Evolutionary conservation across 2,113 vertebrate species (phyloP), one percentile per base, ranked within the genome.

Genomic region (Pangasianodon gigas): DNA sequence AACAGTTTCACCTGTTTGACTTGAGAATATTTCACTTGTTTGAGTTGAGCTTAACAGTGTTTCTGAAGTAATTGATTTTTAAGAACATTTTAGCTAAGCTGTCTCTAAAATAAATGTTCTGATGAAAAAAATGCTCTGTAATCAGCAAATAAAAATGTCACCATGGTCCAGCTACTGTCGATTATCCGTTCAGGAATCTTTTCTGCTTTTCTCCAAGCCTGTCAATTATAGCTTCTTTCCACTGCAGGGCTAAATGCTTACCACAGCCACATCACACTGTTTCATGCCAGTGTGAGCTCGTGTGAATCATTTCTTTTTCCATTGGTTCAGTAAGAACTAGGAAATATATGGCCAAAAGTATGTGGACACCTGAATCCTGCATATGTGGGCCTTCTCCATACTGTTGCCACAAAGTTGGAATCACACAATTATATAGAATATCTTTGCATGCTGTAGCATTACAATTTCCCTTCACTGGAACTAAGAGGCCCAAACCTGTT

Each of bases 141-240:
- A 44, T 84, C 37, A 46, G 56, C 21, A 84, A 60, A 44, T 58
- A 62, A 62, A 62, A 29, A 84, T 29, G 58, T 84, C 56, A 84
- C 56, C 41, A 46, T 29, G 82, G 58, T 84, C 37, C 82, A 84
- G 11, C 21, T 84, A 44, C 24, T 46, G 82, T 44, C 2, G 37
- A 62, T 84, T 84, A 84, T 84, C 58, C 56, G 4, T 84, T 84
- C 56, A 46, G 82, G 82, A 62, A 84, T 62, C 56, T 46, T 84
- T 62, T 44, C 7, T 62, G 52, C n/a, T 13, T 58, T 41, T 58
- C 37, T 41, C 19, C 80, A 60, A 62, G 56, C 58, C 56, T 13
- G 81, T 83, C 52, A 83, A 41, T 83, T 83, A 26, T 83, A 83
- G 52, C 54, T 83, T 60, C 32, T 83, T 83, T 83, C 81, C 58